These are phyloP conservation scores for Sciurus vulgaris DNA, from an alignment of 2,797 vertebrate species.

Conservation along the genomic window DNA sequence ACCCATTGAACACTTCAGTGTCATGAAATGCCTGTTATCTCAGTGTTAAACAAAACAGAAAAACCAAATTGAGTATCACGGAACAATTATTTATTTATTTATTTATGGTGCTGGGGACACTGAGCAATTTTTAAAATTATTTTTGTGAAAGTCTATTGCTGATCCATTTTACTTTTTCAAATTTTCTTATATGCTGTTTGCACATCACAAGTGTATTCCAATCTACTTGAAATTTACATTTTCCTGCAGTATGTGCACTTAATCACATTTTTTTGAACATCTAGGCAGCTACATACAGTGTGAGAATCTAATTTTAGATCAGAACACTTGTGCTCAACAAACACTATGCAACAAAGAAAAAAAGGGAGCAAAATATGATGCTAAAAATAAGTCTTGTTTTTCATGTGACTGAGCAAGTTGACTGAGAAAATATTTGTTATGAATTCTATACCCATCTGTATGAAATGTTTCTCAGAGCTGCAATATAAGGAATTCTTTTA, in stretches of 20 bases:
- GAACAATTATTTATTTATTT: not conserved
- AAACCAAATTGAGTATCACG: not conserved
- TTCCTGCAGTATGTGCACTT: slow-evolving; percentile 59
- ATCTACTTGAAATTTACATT: slow-evolving; percentile 65
- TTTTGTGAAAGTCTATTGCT: slow-evolving; percentile 33
- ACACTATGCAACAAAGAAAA: slow-evolving; percentile 75
- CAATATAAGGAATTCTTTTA: slow-evolving; percentile 22
- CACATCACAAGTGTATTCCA: slow-evolving; percentile 20
- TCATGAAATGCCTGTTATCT: not conserved
- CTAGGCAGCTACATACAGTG: slow-evolving; percentile 59
- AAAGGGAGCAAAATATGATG: slow-evolving; percentile 62
- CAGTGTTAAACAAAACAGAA: not conserved
- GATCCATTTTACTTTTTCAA: not conserved
- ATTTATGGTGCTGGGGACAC: too few species aligned
- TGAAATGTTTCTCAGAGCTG: slow-evolving; percentile 11
- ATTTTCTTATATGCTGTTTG: slow-evolving; percentile 49
- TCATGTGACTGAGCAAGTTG: slow-evolving; percentile 74
- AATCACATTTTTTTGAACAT: not conserved
- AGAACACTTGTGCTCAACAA: slow-evolving; percentile 78
- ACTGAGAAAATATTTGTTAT: slow-evolving; percentile 66
- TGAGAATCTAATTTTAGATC: slow-evolving; percentile 78
- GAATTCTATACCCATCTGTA: slow-evolving; percentile 33
- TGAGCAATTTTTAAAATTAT: not conserved
- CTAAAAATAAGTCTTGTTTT: slow-evolving; percentile 80
- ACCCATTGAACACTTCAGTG: not conserved